Base-by-base conservation (phyloP, 2,113 vertebrate genomes). In the Vulpes lagopus region DNA sequence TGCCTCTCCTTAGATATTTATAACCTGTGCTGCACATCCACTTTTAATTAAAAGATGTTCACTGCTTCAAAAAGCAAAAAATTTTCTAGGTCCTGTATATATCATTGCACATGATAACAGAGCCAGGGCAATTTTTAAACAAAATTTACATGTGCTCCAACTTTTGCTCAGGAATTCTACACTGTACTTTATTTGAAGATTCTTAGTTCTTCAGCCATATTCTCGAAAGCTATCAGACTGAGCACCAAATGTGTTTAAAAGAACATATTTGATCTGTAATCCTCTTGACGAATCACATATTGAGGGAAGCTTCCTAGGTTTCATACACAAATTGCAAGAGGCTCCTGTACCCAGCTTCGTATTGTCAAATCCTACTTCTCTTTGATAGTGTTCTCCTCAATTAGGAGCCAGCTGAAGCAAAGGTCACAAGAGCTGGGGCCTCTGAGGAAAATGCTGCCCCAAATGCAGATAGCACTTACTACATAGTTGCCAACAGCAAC, bases 141-240 rank as follows among this genome's bases (percentile, higher is more conserved):
- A 53, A 71, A 60, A 94, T 98, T 98, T 99, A 99, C 86, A 99
- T 96, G 71, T 98, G 98, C 8, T 99, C 99, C 90, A 99, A 98
- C 95, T 99, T 99, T 99, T 98, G 88, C 99, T 99, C 30, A 99
- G 98, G 97, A 99, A 99, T 98, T 99, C 99, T 69, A 99, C 99
- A 0, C 99, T 99, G 99, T 99, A 97, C 99, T 99, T 99, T 99
- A 99, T 97, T 99, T 99, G 98, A 99, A 99, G 98, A 99, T 99
- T 99, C 99, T 99, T 98, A 99, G 98, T 89, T 99, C 99, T 97
- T 99, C 99, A 96, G 99, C 99, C n/a, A 99, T 99, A 99, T 99
- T 99, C 99, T 99, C 99, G 99, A 98, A 97, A 99, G 99, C 98
- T 99, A 99, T n/a, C 99, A 98, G 8, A 99, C 98, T 98, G 99